phyloP scores from a whole-genome alignment of 30 jellyfish, hydroid and myxozoan species.

The Pelagia noctiluca region DNA sequence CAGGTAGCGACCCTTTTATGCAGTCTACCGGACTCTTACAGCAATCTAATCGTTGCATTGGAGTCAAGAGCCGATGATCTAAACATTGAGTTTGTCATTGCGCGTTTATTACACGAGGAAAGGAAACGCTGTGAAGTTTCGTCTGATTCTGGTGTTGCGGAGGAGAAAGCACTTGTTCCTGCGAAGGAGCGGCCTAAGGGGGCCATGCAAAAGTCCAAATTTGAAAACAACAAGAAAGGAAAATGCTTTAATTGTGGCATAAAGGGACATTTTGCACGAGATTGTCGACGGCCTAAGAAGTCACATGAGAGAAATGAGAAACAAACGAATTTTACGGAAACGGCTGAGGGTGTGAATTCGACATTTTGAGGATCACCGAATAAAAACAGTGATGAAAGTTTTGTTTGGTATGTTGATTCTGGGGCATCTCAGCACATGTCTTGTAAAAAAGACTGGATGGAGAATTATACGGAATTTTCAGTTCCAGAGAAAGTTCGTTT shows the following conservation, averaged over 20 bases:
- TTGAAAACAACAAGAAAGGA: slow-evolving; percentile 1
- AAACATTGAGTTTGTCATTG: not conserved
- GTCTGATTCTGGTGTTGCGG: not conserved
- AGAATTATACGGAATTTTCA: not conserved
- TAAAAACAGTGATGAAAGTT: too few relatives aligned
- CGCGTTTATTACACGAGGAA: not conserved
- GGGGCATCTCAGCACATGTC: not conserved
- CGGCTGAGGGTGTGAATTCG: not conserved
- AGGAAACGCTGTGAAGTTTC: not conserved
- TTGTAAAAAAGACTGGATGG: not conserved
- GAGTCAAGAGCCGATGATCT: slow-evolving; percentile 33
- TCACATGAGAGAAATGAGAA: not conserved
- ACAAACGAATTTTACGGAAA: not conserved
- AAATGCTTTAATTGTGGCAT: slow-evolving; percentile 41
- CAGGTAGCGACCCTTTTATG: slow-evolving; percentile 45
- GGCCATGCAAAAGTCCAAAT: not conserved
- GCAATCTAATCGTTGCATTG: slow-evolving; percentile 42
- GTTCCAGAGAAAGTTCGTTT: slow-evolving; percentile 1
- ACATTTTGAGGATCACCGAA: not conserved
- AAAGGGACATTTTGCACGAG: slow-evolving; percentile 22
- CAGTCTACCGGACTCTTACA: slow-evolving; percentile 50
- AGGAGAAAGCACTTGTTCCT: not conserved
- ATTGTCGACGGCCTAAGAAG: slow-evolving; percentile 18
- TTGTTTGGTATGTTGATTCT: not conserved
- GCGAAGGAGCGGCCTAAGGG: not conserved